Evolutionary conservation across 2,888 invertebrate genomes (phyloP).

Genomic region (Plebejus argus): DNA sequence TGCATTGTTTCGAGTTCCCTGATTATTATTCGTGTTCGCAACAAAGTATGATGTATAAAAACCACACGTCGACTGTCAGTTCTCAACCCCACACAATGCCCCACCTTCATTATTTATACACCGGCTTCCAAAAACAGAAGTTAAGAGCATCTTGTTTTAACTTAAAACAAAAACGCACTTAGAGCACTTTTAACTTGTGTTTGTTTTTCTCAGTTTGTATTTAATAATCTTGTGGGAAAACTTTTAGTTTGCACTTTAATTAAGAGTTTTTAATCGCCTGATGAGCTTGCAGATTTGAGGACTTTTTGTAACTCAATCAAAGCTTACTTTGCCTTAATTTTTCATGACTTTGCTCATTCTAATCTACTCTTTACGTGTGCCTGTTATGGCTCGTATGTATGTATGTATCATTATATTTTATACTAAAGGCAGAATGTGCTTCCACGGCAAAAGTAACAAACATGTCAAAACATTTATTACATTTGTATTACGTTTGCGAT

Average conservation of each 20-base stretch:
- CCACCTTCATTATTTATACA: slow-evolving; percentile 60
- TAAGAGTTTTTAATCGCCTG: slow-evolving; percentile 27
- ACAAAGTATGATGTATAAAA: neutral
- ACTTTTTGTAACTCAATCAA: neutral
- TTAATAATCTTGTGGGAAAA: slow-evolving; percentile 22
- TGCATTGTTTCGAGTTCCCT: neutral
- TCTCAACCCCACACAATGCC: slow-evolving; percentile 57
- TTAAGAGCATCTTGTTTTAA: slow-evolving; percentile 70
- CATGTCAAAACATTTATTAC: neutral
- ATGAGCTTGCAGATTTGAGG: slow-evolving; percentile 21
- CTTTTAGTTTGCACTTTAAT: slow-evolving; percentile 29
- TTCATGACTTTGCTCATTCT: neutral
- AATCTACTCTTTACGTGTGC: too few species aligned
- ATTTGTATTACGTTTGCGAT: neutral
- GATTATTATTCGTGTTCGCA: slow-evolving; percentile 15
- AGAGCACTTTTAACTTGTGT: slow-evolving; percentile 36
- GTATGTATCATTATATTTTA: too few species aligned
- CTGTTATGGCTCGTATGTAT: too few species aligned
- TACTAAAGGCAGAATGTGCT: neutral
- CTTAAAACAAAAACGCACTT: slow-evolving; percentile 62
- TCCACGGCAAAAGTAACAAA: neutral
- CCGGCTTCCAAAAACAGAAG: slow-evolving; percentile 72
- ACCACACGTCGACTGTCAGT: slow-evolving; percentile 44
- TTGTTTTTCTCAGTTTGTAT: slow-evolving; percentile 33
- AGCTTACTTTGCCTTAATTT: neutral